Evolutionary conservation across 23 tunicate species (phyloP).

Genomic region (Trididemnum clinides): DNA sequence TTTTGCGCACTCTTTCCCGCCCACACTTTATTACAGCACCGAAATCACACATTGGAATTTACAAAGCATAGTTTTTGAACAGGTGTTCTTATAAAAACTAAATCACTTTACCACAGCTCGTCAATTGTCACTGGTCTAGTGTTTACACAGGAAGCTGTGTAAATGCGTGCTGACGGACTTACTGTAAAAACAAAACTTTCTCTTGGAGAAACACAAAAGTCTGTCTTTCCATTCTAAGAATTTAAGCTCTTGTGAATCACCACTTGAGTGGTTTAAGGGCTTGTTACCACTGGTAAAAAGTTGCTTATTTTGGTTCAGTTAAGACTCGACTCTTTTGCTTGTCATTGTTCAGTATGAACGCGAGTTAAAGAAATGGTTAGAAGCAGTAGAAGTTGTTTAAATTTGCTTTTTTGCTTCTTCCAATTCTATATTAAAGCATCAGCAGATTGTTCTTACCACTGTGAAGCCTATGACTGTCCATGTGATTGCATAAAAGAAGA

Average conservation of each 20-base stretch:
- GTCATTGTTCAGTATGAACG: not conserved
- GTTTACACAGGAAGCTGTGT: slow-evolving; percentile 65
- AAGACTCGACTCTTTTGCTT: no score
- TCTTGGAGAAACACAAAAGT: not conserved
- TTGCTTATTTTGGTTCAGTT: no score
- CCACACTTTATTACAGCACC: no score
- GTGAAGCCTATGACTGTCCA: slow-evolving; percentile 81
- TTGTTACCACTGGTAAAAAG: not conserved
- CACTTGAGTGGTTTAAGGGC: not conserved
- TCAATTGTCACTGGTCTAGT: slow-evolving; percentile 35
- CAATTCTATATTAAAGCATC: no score
- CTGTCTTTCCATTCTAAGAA: not conserved
- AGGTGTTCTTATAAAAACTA: not conserved
- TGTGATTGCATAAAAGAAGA: slow-evolving; percentile 69
- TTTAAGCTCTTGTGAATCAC: slow-evolving; percentile 6
- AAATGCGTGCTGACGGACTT: not conserved
- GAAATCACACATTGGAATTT: no score
- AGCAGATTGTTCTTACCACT: slow-evolving; percentile 63
- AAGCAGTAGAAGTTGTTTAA: not conserved
- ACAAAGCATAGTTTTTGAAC: no score
- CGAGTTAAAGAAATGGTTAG: not conserved
- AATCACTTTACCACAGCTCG: not conserved
- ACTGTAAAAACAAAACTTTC: slow-evolving; percentile 11
- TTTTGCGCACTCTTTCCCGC: no score
- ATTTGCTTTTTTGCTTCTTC: no score